Conservation (phyloP, 2,888 invertebrate species). For the Mythimna vitellina region DNA sequence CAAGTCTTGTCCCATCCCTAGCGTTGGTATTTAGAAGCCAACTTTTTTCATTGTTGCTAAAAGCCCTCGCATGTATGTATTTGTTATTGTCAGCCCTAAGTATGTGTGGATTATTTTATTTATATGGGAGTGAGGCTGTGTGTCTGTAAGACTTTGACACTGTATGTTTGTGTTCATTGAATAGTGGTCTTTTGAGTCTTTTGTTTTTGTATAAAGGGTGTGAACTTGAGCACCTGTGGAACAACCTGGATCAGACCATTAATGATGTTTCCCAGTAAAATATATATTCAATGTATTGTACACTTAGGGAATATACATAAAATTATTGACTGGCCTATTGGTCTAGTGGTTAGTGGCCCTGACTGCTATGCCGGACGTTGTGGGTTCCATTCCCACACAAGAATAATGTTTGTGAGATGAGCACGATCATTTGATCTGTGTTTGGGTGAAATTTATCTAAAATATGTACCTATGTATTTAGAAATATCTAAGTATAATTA, state of each 20-base stretch:
- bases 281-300: too few relatives aligned
- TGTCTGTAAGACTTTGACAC: conserved; percentile 40
- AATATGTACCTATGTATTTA: too few relatives aligned
- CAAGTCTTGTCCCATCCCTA: conserved; percentile 42
- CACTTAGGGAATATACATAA: too few relatives aligned
- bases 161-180: conserved; percentile 31
- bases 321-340: too few relatives aligned
- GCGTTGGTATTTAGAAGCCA: conserved; percentile 61
- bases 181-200: conserved; percentile 8
- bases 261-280: not conserved
- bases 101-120: conserved; percentile 63
- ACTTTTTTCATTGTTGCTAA: conserved; percentile 72
- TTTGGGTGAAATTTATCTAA: too few relatives aligned
- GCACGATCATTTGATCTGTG: too few relatives aligned
- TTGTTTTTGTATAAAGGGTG: not conserved
- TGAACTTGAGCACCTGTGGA: conserved; percentile 1
- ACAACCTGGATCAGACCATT: not conserved
- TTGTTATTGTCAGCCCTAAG: conserved; percentile 68
- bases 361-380: too few relatives aligned
- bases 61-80: conserved; percentile 73
- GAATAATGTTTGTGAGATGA: too few relatives aligned
- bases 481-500: too few relatives aligned
- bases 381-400: too few relatives aligned
- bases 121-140: conserved; percentile 40
- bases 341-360: too few relatives aligned